Evolutionary conservation across 2,888 invertebrate species (phyloP), one percentile per base, ranked within the genome.

Genomic region (Cephonodes hylas): DNA sequence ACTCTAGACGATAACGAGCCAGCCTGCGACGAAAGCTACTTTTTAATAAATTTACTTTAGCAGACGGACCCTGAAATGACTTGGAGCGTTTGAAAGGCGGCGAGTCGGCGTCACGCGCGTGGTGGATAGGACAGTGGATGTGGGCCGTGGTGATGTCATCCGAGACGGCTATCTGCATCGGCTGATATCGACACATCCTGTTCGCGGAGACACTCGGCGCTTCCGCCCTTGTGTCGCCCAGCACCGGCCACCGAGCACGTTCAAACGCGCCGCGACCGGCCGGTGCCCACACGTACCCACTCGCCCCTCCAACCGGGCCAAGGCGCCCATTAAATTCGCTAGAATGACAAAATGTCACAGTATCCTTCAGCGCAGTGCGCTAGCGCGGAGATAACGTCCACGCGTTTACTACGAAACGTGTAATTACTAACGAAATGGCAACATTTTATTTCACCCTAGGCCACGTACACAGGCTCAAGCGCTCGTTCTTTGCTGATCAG

Each of bases 81-180:
- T 23, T 25, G 23, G 48, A 48, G 7, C 27, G 20, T 44, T 44
- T 44, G 44, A 44, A 44, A 27, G 48, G 57, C 38, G 57, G 18
- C 22, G 20, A 6, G 27, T 15, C 18, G 25, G 27, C n/a, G 34
- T 15, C 15, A 34, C 38, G 57, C 57, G 57, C 57, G 57, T 57
- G 57, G 38, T 57, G 48, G 27, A 53, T 53, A 53, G 31, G 15
- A 53, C 31, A 53, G 31, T 48, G 48, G 25, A 27, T 31, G 53
- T 46, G 46, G 13, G 45, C 46, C 13, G 46, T 27, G 15, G 48
- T 53, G 53, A 53, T 53, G 53, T 53, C 53, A 53, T 53, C 53
- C 7, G 15, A 27, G 53, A 15, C 31, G 18, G 53, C n/a, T 48
- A 48, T 48, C 27, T 53, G 18, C 18, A 53, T 31, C 31, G 27